Evolutionary conservation across 1,140 invertebrate genomes (phyloP).

Genomic region (Brachystomella parvula): DNA sequence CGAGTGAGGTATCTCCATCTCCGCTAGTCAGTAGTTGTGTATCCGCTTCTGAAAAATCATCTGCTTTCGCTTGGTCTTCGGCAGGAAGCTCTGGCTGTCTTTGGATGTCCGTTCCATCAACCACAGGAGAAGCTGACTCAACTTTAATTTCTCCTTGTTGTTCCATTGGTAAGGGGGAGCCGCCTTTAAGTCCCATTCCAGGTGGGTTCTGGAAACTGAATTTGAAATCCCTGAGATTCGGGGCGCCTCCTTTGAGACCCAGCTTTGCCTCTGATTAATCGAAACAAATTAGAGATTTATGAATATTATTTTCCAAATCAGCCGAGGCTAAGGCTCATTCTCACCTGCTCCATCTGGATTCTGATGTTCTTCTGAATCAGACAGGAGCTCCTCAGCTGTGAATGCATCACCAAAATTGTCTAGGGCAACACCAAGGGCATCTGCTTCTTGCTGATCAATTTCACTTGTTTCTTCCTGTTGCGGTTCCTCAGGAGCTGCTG

Average conservation of each 20-base stretch:
- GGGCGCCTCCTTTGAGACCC: constrained; percentile 20
- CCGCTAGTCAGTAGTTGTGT: background rate
- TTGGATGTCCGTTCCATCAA: background rate
- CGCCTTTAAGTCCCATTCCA: background rate
- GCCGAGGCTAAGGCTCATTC: background rate
- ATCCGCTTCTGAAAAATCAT: background rate
- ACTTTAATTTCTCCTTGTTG: background rate
- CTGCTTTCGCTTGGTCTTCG: background rate
- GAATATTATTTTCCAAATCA: background rate
- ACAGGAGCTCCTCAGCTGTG: constrained; percentile 22
- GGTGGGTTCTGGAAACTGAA: constrained; percentile 9
- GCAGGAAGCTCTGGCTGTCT: background rate
- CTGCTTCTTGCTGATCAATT: constrained; percentile 16
- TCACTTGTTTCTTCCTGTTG: background rate
- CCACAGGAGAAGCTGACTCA: background rate
- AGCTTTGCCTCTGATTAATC: background rate
- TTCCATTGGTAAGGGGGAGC: background rate
- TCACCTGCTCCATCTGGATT: no score
- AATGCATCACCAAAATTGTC: constrained; percentile 15
- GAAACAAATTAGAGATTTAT: background rate
- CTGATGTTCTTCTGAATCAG: no score
- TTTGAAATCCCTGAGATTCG: background rate
- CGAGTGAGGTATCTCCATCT: background rate
- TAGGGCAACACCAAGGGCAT: constrained; percentile 13
- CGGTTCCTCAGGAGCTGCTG: background rate